Base-by-base conservation (phyloP, 2,888 invertebrate genomes). In the Drosophila merina region DNA sequence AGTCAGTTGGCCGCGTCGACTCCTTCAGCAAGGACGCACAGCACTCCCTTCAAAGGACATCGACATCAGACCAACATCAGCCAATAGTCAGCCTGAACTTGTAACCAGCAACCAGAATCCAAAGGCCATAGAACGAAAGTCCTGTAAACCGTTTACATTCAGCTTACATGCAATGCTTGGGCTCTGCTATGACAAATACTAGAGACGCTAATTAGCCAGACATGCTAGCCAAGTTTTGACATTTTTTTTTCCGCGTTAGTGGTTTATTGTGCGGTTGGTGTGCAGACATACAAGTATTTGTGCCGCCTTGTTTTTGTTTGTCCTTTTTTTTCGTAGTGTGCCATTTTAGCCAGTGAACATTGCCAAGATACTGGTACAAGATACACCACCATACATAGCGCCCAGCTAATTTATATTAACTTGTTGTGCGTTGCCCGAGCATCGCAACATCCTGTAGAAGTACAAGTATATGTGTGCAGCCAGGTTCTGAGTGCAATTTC, bases 1-100 rank as follows among this genome's bases (percentile, higher is more conserved):
- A 85, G 85, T 90, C 86, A 90, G 90, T 90, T 89, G 89, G 86
- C 89, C 89, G 90, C 89, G 90, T 86, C 74, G 85, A 89, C 86
- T 90, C 89, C 90, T 91, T 86, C 88, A 90, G 90, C 88, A 90
- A 90, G 91, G 90, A 91, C 90, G 88, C 86, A 78, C 79, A 71
- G 79, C 74, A 74, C 48, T 64, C 68, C 56, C 78, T 62, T 63
- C 52, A 72, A 62, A 48, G 60, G 62, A 62, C 62, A 40, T 2
- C 62, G 60, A 48, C 49, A 52, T 33, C 50, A 60, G 42, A 28
- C 42, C 51, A 33, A 30, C 33, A 33, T 28, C 49, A 20, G 36
- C 28, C 30, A 60, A 44, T 42, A 51, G 26, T n/a, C 42, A 28
- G 30, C 44, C 55, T 52, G 58, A 30, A 64, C 64, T 57, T 55